Percentiles rank a stretch among this genome's conserved stretches.
These are phyloP conservation scores for Dufourea novaeangliae DNA, from an alignment of 1,140 invertebrate genomes.

Conservation along the genomic window DNA sequence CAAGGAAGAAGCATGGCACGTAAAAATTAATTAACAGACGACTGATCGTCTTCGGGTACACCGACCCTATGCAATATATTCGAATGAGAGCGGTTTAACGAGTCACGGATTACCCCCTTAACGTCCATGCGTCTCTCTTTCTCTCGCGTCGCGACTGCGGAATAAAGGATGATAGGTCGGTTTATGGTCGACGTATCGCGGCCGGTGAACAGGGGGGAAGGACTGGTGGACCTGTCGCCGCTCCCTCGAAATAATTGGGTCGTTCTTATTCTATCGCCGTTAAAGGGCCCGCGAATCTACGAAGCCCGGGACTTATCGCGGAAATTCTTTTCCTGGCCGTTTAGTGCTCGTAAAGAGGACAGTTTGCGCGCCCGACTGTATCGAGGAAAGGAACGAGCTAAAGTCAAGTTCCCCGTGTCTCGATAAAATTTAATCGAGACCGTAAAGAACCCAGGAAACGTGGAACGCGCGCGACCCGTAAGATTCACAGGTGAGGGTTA, in stretches of 20 bases:
- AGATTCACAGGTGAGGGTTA: constrained; percentile 8
- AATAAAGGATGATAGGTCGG: not conserved
- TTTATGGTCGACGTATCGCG: constrained; percentile 1
- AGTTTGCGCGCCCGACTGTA: constrained; percentile 23
- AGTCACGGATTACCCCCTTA: not conserved
- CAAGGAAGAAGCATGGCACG: not conserved
- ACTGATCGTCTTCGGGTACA: not conserved
- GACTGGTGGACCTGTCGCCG: not conserved
- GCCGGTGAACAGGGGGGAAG: not conserved
- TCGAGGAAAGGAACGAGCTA: constrained; percentile 29
- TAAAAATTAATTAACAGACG: not conserved
- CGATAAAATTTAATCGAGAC: constrained; percentile 48
- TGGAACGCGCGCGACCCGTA: not conserved
- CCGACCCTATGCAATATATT: not conserved
- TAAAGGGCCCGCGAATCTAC: constrained; percentile 25
- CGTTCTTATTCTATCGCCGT: constrained; percentile 46
- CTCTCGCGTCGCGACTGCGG: not conserved
- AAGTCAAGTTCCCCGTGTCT: constrained; percentile 27
- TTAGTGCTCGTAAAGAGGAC: constrained; percentile 43
- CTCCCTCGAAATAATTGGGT: constrained; percentile 35
- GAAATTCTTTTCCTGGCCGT: constrained; percentile 15
- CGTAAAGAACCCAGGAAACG: constrained; percentile 46
- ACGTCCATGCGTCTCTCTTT: not conserved
- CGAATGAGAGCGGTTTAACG: not conserved
- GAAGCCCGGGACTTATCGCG: constrained; percentile 24